A percentile compares a stretch with the other conserved stretches of the same genome.
phyloP scores from a whole-genome alignment of 2,797 vertebrate genomes.

The Thalassophryne amazonica region DNA sequence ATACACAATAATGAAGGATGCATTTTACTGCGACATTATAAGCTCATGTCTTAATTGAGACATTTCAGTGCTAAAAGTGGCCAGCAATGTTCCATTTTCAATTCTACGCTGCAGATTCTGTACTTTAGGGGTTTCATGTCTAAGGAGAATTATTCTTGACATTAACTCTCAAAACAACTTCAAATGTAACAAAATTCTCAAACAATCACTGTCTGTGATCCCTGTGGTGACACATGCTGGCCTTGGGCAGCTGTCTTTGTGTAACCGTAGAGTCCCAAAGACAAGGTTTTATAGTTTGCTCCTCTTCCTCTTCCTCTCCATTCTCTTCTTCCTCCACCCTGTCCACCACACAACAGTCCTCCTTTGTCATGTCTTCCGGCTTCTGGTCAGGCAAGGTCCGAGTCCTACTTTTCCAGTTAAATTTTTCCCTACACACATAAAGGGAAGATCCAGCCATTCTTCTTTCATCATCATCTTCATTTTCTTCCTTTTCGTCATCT shows the following conservation, averaged over 20 bases:
- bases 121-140: too few relatives aligned
- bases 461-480: conserved; percentile 40
- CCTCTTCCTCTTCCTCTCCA: conserved; percentile 41
- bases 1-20: too few relatives aligned
- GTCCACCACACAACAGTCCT: conserved; percentile 31
- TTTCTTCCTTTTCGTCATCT: conserved; percentile 39
- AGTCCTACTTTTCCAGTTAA: conserved; percentile 51
- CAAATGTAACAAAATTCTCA: neutral
- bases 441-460: conserved; percentile 43
- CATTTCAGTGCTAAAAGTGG: conserved; percentile 20
- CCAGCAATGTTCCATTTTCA: conserved; percentile 10
- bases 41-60: too few relatives aligned
- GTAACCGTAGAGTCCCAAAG: conserved; percentile 54
- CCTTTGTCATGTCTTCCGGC: conserved; percentile 36
- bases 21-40: too few relatives aligned
- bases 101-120: too few relatives aligned
- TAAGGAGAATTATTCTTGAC: too few relatives aligned
- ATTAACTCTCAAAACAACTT: conserved; percentile 1
- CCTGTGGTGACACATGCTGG: conserved; percentile 80
- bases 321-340: conserved; percentile 40
- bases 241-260: conserved; percentile 81
- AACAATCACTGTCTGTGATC: conserved; percentile 81
- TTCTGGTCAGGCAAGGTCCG: conserved; percentile 29
- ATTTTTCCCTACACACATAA: conserved; percentile 24
- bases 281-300: conserved; percentile 33